Percentiles rank a stretch among this genome's conserved stretches.
Conservation (phyloP, 2,888 invertebrate species). For the Apantesis nais region DNA sequence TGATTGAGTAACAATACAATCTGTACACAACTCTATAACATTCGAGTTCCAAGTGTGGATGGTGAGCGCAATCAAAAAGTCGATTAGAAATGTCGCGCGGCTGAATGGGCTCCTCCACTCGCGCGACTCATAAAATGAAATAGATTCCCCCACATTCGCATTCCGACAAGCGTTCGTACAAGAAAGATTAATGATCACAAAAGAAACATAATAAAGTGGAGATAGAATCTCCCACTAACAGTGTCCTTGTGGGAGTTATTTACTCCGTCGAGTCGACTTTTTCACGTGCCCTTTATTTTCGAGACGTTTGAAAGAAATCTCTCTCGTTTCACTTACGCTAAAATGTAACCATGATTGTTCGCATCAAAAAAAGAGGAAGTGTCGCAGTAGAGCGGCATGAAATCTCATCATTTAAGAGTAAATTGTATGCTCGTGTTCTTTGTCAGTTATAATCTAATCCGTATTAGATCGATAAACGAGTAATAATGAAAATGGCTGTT, state of each 20-base stretch:
- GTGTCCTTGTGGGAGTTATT: constrained; percentile 86
- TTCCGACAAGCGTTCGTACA: constrained; percentile 86
- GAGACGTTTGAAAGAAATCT: constrained; percentile 60
- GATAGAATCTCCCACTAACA: constrained; percentile 85
- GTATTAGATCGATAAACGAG: constrained; percentile 65
- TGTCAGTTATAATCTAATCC: constrained; percentile 56
- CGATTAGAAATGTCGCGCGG: constrained; percentile 85
- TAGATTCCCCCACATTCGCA: constrained; percentile 86
- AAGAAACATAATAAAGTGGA: constrained; percentile 86
- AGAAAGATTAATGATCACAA: constrained; percentile 86
- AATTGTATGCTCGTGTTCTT: constrained; percentile 45
- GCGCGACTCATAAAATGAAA: constrained; percentile 85
- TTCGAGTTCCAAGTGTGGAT: too few relatives aligned
- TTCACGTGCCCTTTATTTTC: constrained; percentile 78
- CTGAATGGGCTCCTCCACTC: constrained; percentile 81
- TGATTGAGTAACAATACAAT: too few relatives aligned
- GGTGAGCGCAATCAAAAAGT: constrained; percentile 84
- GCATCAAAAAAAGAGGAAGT: constrained; percentile 21
- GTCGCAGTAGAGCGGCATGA: constrained; percentile 16
- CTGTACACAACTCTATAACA: too few relatives aligned
- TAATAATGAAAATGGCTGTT: constrained; percentile 31
- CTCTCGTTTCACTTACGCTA: constrained; percentile 40
- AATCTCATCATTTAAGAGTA: constrained; percentile 39
- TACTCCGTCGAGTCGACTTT: constrained; percentile 79
- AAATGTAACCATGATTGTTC: constrained; percentile 39